Base-by-base conservation (phyloP, 1,140 invertebrate genomes). In the Glossosoma conforme region DNA sequence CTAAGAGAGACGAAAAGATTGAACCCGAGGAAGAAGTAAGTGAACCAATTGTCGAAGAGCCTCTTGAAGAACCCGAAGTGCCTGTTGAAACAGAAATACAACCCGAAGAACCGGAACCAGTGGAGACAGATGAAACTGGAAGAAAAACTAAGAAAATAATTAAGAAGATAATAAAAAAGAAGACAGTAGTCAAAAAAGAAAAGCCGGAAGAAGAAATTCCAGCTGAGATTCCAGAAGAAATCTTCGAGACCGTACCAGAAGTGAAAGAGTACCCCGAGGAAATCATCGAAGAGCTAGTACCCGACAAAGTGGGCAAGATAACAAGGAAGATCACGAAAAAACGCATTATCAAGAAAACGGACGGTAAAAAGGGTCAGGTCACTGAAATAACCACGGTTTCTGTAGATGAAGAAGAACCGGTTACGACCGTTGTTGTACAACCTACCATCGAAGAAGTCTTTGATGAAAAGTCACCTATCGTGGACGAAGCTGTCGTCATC, bases 361-460 rank as follows among this genome's bases (percentile, higher is more conserved):
- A 60, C 14, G 45, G 56, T 1, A 58, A 60, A 18, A 62, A 61
- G 20, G 60, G 64, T 19, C 61, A 66, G 61, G 54, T 58, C 17
- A 64, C 61, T 15, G 56, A 65, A 60, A 62, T 66, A 11, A 56
- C 57, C 25, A 67, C 62, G 2, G 54, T 62, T 15, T 57, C 65
- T 51, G 47, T 63, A 52, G 64, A 60, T 43, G 61, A 61, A 22
- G 59, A 68, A 59, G 50, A 56, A 53, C 68, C 67, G 52, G 58
- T 68, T 52, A 70, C 63, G 24, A 63, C 66, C 61, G 62, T 63
- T 35, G 60, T 58, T 40, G 65, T 60, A 36, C 54, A 60, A 41
- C 44, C 43, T 8, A 48, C 60, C 8, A 57, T 69, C 3, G 63
- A 71, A 38, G 70, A 75, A 62, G 21, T 62, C 14, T 14, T 15